phyloP scores from a whole-genome alignment of 2,888 invertebrate species.

The Melanargia galathea region DNA sequence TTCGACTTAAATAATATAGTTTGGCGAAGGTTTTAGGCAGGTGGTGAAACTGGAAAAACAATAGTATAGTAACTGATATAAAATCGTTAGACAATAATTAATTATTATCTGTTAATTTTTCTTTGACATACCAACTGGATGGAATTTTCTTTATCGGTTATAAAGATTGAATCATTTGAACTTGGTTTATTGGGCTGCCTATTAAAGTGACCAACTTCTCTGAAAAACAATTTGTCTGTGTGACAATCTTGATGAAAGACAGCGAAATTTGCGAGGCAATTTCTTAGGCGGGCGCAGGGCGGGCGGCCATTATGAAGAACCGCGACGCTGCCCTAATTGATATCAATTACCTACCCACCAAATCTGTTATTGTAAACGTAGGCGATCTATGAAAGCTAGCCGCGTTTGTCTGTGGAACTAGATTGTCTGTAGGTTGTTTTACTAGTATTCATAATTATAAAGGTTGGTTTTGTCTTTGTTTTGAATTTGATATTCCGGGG shows the following conservation, averaged over 20 bases:
- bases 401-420: neutral
- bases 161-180: constrained; percentile 19
- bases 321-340: constrained; percentile 64
- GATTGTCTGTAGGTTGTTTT: too few species aligned
- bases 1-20: neutral
- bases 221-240: constrained; percentile 57
- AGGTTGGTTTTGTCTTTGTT: too few species aligned
- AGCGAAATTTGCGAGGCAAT: constrained; percentile 52
- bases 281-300: constrained; percentile 45
- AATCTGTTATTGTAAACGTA: constrained; percentile 21
- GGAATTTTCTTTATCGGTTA: constrained; percentile 9
- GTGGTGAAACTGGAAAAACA: too few species aligned
- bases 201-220: constrained; percentile 29
- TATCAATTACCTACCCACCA: constrained; percentile 66
- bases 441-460: too few species aligned
- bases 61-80: too few species aligned
- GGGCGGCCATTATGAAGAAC: constrained; percentile 59
- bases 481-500: too few species aligned
- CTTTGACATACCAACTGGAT: neutral
- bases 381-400: neutral
- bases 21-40: too few species aligned
- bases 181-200: constrained; percentile 12
- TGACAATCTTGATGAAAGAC: constrained; percentile 54
- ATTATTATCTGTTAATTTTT: too few species aligned
- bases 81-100: too few species aligned